Base-by-base conservation (phyloP, 2,113 vertebrate genomes). In the Pitta sordida region DNA sequence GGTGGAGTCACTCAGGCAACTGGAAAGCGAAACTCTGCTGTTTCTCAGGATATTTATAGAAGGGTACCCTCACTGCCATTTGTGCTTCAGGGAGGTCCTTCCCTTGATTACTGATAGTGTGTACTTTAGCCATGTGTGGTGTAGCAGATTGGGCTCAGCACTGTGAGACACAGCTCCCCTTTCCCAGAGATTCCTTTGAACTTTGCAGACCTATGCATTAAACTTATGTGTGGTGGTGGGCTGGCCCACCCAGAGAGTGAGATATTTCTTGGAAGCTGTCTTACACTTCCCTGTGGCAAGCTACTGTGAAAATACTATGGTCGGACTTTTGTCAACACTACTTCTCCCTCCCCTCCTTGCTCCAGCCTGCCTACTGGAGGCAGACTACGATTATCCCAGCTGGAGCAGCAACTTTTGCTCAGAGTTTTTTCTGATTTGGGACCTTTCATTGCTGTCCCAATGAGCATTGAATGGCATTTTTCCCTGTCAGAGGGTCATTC, bases 101-200 rank as follows among this genome's bases (percentile, higher is more conserved):
- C 82, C 67, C 96, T 92, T 97, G 95, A 97, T 97, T 97, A 88
- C 96, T 97, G 93, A 96, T 97, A 94, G 67, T 96, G 96, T 97
- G 93, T 98, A 92, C 96, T 97, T 97, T 96, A 96, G 94, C 96
- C 98, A 96, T 98, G 96, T 98, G 97, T 97, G 97, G 96, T 74
- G 89, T 78, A 96, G 95, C 91, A 95, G 92, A 93, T 14, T 69
- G 96, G 88, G 86, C 51, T 73, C 85, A 94, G 87, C 75, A 53
- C 74, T 77, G 71, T 36, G 84, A 94, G 75, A 83, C 75, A 56
- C 94, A 86, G 49, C 77, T 95, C 86, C 78, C 94, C 91, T 95
- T 93, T 96, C 95, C 93, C 37, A 87, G 90, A 96, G 90, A 91
- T 95, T 96, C 55, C 95, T 97, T 98, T 98, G 95, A 97, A 96